Percentiles rank a stretch among this genome's conserved stretches.
Conservation (phyloP, 92 coral and sea anemone genomes). For the Montipora capitata region DNA sequence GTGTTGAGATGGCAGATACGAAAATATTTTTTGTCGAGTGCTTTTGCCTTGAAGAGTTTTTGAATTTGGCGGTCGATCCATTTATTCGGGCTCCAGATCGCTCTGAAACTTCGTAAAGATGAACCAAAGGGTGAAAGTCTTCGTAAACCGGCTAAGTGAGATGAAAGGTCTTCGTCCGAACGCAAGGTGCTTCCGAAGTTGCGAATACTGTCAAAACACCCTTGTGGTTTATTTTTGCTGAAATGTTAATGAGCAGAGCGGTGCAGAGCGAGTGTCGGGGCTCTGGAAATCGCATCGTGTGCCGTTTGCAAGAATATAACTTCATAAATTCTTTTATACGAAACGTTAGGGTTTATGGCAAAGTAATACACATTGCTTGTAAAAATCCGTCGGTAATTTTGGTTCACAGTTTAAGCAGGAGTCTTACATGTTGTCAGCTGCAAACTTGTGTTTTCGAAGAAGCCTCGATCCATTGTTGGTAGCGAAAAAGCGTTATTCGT, state of each 20-base stretch:
- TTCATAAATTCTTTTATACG: conserved; percentile 49
- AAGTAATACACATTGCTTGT: conserved; percentile 53
- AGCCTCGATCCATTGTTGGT: conserved; percentile 4
- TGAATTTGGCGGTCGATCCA: conserved; percentile 88
- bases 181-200: conserved; percentile 90
- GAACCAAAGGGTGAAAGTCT: conserved; percentile 75
- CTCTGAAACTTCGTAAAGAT: conserved; percentile 75
- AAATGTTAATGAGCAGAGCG: conserved; percentile 95
- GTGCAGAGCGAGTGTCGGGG: conserved; percentile 87
- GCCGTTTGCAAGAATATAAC: conserved; percentile 84
- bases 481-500: neutral
- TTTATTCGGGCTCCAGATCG: conserved; percentile 77
- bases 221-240: conserved; percentile 99
- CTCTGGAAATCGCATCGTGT: conserved; percentile 84
- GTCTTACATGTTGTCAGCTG: conserved; percentile 42
- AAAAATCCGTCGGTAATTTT: conserved; percentile 31
- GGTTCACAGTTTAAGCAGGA: conserved; percentile 29
- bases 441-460: conserved; percentile 43
- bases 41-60: conserved; percentile 81
- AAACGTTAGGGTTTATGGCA: conserved; percentile 64
- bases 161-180: conserved; percentile 64
- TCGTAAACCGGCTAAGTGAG: conserved; percentile 37
- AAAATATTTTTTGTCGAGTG: conserved; percentile 84
- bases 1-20: conserved; percentile 85
- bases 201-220: conserved; percentile 96